These are phyloP conservation scores for Xylocopa sonorina DNA, from an alignment of 1,140 invertebrate genomes.

Conservation along the genomic window DNA sequence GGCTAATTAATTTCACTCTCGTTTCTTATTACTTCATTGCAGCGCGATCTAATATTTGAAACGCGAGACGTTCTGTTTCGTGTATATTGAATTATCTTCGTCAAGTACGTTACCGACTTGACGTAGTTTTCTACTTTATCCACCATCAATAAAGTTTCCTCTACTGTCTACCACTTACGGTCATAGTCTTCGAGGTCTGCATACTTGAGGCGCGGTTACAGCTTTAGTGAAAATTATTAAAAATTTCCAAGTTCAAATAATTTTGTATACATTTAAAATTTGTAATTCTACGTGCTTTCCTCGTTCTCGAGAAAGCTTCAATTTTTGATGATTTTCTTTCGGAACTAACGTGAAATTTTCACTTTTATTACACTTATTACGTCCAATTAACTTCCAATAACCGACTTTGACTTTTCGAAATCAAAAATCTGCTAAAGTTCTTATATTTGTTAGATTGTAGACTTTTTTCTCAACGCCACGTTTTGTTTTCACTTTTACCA, in stretches of 20 bases:
- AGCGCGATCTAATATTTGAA: constrained; percentile 31
- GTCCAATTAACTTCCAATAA: too few species aligned
- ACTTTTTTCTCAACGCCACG: too few species aligned
- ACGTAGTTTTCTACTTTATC: constrained; percentile 29
- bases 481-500: too few species aligned
- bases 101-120: constrained; percentile 51
- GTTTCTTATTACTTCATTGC: neutral
- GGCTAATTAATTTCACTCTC: neutral
- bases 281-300: too few species aligned
- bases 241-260: neutral
- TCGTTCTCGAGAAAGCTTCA: too few species aligned
- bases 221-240: too few species aligned
- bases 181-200: neutral
- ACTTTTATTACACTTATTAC: too few species aligned
- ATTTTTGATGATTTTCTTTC: too few species aligned
- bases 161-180: neutral
- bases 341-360: too few species aligned
- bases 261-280: too few species aligned
- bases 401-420: too few species aligned
- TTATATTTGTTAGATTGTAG: neutral
- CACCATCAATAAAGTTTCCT: constrained; percentile 19
- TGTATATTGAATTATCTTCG: constrained; percentile 19
- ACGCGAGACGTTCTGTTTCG: neutral
- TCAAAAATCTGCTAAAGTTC: neutral
- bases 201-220: constrained; percentile 46